phyloP scores from a whole-genome alignment of 2,113 vertebrate species.

The Coturnix japonica region DNA sequence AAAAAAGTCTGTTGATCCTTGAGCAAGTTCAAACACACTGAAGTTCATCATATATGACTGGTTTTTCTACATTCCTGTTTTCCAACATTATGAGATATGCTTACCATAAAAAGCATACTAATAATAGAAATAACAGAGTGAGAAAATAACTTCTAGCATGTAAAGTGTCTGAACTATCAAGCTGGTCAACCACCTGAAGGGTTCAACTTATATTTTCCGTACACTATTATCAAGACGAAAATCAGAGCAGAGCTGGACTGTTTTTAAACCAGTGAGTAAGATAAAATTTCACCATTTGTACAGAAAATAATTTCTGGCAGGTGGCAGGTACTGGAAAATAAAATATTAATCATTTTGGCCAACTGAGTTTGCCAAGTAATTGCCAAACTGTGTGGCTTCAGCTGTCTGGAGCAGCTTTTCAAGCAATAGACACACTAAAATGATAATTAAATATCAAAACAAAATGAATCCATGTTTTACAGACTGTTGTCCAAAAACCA shows the following conservation, averaged over 20 bases:
- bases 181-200: background rate
- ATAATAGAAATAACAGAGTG: background rate
- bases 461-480: background rate
- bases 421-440: background rate
- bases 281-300: slow-evolving; percentile 7
- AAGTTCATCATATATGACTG: background rate
- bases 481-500: background rate
- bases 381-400: background rate
- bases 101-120: background rate
- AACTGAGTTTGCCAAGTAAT: background rate
- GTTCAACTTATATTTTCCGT: slow-evolving; percentile 34
- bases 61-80: background rate
- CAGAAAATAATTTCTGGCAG: background rate
- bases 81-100: background rate
- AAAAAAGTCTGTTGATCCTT: background rate
- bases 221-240: background rate
- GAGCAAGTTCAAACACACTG: background rate
- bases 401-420: background rate
- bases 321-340: background rate
- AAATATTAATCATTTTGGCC: background rate
- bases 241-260: background rate
- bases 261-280: background rate
- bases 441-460: background rate
- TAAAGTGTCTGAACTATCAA: background rate
- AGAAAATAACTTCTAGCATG: background rate